These are phyloP conservation scores for Crotophaga sulcirostris DNA, from an alignment of 2,113 vertebrate genomes.

Conservation along the genomic window DNA sequence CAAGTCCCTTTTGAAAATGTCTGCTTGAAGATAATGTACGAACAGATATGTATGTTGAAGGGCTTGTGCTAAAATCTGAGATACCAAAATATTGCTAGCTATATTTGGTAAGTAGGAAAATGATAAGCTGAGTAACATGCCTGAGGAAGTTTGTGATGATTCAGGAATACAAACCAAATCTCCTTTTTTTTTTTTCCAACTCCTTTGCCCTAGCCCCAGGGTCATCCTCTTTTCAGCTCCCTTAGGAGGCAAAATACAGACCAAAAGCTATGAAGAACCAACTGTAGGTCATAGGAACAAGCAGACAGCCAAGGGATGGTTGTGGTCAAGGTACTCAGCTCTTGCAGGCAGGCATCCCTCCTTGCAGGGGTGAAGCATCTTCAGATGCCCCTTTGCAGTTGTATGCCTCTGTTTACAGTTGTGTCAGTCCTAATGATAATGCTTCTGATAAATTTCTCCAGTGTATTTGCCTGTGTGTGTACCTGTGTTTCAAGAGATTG, in stretches of 20 bases:
- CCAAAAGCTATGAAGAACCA: neutral
- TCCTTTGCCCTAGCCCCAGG: neutral
- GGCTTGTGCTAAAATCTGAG: conserved; percentile 40
- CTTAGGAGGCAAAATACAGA: neutral
- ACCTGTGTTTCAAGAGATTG: neutral
- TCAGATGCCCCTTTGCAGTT: neutral
- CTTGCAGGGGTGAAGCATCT: neutral
- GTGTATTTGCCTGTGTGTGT: neutral
- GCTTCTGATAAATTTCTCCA: neutral
- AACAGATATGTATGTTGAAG: conserved; percentile 26
- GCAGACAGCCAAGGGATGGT: neutral
- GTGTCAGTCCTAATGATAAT: neutral
- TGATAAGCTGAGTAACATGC: conserved; percentile 15
- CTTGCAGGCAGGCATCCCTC: neutral
- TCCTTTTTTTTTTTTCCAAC: neutral
- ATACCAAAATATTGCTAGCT: conserved; percentile 44
- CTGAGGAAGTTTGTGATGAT: conserved; percentile 3
- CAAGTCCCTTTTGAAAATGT: neutral
- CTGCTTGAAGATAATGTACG: conserved; percentile 19
- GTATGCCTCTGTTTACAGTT: neutral
- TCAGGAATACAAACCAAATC: conserved; percentile 4
- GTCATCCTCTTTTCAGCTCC: neutral
- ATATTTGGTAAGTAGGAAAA: conserved; percentile 41
- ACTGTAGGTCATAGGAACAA: neutral
- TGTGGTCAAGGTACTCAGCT: neutral